These are phyloP conservation scores for Plectrocnemia conspersa DNA, from an alignment of 1,140 invertebrate genomes.

Conservation along the genomic window DNA sequence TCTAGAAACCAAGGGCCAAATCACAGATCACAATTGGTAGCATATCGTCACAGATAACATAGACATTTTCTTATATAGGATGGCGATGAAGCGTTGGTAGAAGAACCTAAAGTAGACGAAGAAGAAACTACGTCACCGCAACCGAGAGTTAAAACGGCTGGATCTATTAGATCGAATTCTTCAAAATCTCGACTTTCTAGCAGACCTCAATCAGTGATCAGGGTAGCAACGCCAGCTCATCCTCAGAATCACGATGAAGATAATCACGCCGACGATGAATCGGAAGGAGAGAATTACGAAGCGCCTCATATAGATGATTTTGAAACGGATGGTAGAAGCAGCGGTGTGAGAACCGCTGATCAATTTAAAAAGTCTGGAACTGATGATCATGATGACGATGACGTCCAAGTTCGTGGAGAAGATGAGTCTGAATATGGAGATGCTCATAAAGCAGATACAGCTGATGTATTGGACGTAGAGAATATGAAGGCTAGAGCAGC, in stretches of 20 bases:
- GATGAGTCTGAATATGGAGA: slow-evolving; percentile 46
- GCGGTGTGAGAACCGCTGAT: slow-evolving; percentile 21
- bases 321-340: slow-evolving; percentile 16
- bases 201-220: slow-evolving; percentile 16
- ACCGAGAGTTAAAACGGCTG: slow-evolving; percentile 4
- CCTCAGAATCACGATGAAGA: slow-evolving; percentile 7
- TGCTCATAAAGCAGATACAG: slow-evolving; percentile 40
- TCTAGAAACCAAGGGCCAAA: too few relatives aligned
- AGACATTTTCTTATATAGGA: slow-evolving; percentile 17
- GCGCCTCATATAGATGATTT: slow-evolving; percentile 15
- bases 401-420: slow-evolving; percentile 46
- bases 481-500: slow-evolving; percentile 33
- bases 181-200: not conserved
- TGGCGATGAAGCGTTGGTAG: slow-evolving; percentile 12
- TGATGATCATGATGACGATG: slow-evolving; percentile 46
- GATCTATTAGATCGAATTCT: slow-evolving; percentile 2
- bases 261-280: slow-evolving; percentile 10
- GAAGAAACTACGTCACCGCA: slow-evolving; percentile 15
- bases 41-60: slow-evolving; percentile 7
- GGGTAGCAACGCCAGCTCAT: slow-evolving; percentile 6
- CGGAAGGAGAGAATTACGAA: slow-evolving; percentile 20
- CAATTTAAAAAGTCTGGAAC: slow-evolving; percentile 42
- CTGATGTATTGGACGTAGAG: slow-evolving; percentile 42
- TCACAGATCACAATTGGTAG: too few relatives aligned
- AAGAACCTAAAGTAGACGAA: slow-evolving; percentile 6